Evolutionary conservation across 2,888 invertebrate genomes (phyloP), one percentile per base, ranked within the genome.

Genomic region (Drosophila yooni): DNA sequence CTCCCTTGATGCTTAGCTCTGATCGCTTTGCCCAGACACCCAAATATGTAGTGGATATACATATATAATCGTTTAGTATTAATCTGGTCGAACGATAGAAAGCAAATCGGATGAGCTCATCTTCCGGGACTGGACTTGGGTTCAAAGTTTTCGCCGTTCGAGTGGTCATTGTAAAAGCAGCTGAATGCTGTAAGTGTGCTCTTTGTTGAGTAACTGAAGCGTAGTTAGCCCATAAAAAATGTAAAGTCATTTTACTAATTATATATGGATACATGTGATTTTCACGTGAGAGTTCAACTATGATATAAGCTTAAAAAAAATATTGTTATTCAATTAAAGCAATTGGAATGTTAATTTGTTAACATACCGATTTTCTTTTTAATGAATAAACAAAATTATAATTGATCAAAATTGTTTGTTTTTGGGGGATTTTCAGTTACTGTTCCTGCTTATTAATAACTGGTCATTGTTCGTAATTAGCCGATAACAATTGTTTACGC

Each of bases 101-200:
- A 63, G 33, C 62, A 64, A 51, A 36, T 61, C 29, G 25, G 82
- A 82, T 87, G 88, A 82, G 82, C 88, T 82, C 88, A 87, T 70
- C 54, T 27, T 40, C 27, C 31, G 64, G 36, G 2, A 27, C 43
- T 43, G 25, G 21, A 5, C 25, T 25, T 4, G 43, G 64, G 74
- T 71, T 57, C 70, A 74, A 63, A 73, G 52, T 52, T 36, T 15
- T 53, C 33, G 46, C 2, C 63, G 50, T 36, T 53, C 50, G 34
- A 50, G 43, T 56, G 67, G 58, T 51, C 84, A 87, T 87, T 82
- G 67, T 59, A 48, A 64, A 74, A 81, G 65, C 66, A 79, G 50
- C 84, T 87, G 82, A 87, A 78, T 65, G 65, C 60, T 33, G 21
- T 60, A 25, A 11, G 21, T 48, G 11, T 50, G 38, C 43, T 63